These are phyloP conservation scores for Gymnarchus niloticus DNA, from an alignment of 2,113 vertebrate genomes.

Conservation along the genomic window DNA sequence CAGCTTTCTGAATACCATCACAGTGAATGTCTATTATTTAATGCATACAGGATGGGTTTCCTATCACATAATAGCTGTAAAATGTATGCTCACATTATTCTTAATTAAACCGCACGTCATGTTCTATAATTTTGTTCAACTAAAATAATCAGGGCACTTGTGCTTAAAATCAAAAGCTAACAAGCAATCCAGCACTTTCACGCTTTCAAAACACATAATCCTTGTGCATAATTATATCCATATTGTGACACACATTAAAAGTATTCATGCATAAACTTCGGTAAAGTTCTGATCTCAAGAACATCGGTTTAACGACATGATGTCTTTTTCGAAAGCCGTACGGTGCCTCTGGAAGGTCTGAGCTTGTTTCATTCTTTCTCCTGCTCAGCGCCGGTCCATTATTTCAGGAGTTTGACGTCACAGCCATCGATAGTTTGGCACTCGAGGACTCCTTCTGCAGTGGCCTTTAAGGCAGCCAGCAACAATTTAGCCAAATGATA, in stretches of 20 bases:
- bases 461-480: not conserved
- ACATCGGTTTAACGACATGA: not conserved
- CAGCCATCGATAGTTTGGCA: not conserved
- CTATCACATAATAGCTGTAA: not conserved
- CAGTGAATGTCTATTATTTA: conserved; percentile 11
- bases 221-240: conserved; percentile 15
- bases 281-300: not conserved
- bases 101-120: conserved; percentile 13
- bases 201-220: conserved; percentile 12
- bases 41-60: not conserved
- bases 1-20: not conserved
- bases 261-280: not conserved
- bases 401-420: not conserved
- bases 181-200: not conserved
- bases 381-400: not conserved
- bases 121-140: conserved; percentile 18
- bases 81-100: conserved; percentile 12
- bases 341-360: not conserved
- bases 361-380: not conserved
- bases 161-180: conserved; percentile 19
- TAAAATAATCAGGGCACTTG: conserved; percentile 20
- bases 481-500: not conserved
- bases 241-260: conserved; percentile 6
- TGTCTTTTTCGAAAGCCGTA: not conserved
- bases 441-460: not conserved